Evolutionary conservation across 2,113 vertebrate genomes (phyloP).

Genomic region (Triplophysa dalaica): DNA sequence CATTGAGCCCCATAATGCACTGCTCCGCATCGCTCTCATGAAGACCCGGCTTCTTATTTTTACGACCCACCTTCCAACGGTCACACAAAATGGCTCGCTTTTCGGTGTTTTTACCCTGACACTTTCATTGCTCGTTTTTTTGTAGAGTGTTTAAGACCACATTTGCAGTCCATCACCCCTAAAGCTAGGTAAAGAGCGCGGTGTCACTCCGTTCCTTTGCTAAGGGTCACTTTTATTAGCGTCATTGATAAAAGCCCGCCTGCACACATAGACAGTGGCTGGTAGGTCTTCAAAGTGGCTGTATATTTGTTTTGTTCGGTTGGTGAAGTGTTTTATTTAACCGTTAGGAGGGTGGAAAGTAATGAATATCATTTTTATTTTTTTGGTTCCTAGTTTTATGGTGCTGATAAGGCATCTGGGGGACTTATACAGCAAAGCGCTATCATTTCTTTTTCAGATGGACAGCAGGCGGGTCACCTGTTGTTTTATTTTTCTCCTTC

Average conservation of each 20-base stretch:
- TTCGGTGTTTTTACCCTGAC: slow-evolving; percentile 52
- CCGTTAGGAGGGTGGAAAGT: slow-evolving; percentile 90
- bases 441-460: slow-evolving; percentile 68
- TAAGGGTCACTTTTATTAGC: slow-evolving; percentile 70
- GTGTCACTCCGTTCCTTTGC: slow-evolving; percentile 29
- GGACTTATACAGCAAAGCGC: slow-evolving; percentile 60
- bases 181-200: slow-evolving; percentile 49
- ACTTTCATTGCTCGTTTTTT: slow-evolving; percentile 57
- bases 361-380: slow-evolving; percentile 88
- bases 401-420: slow-evolving; percentile 65
- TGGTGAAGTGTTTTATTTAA: slow-evolving; percentile 83
- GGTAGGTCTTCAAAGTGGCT: slow-evolving; percentile 52
- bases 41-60: slow-evolving; percentile 48
- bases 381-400: slow-evolving; percentile 65
- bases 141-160: slow-evolving; percentile 46
- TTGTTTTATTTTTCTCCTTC: slow-evolving; percentile 14
- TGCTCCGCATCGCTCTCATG: slow-evolving; percentile 41
- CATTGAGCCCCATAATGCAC: slow-evolving; percentile 50
- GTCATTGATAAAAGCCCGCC: slow-evolving; percentile 74
- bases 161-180: slow-evolving; percentile 57
- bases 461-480: slow-evolving; percentile 58
- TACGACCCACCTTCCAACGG: slow-evolving; percentile 46
- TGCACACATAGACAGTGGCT: slow-evolving; percentile 67
- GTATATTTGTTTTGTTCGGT: slow-evolving; percentile 53
- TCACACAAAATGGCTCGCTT: slow-evolving; percentile 35